Conservation (phyloP, 2,888 invertebrate species). For the Aquatica leii region DNA sequence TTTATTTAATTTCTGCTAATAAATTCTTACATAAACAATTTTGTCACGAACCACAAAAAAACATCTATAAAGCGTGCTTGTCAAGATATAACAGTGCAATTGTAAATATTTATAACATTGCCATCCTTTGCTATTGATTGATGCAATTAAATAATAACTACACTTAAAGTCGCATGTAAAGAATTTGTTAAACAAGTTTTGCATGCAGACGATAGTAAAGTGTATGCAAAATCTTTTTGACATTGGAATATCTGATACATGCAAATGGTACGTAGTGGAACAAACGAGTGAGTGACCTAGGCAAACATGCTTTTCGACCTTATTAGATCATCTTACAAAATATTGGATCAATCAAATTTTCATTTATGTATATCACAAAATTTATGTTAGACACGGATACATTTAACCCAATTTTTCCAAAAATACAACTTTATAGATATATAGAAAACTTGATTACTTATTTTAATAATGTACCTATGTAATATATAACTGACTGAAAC, state of each 20-base stretch:
- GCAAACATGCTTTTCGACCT: not conserved
- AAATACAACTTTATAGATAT: no score
- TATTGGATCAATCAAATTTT: no score
- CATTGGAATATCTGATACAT: slow-evolving; percentile 16
- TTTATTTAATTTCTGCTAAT: slow-evolving; percentile 20
- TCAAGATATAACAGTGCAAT: no score
- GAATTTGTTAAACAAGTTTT: slow-evolving; percentile 22
- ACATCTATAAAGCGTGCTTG: not conserved
- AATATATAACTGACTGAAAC: no score
- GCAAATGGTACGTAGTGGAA: slow-evolving; percentile 24
- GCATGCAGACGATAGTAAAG: slow-evolving; percentile 22
- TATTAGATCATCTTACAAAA: not conserved
- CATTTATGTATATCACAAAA: no score
- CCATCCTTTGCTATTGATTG: no score
- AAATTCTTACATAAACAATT: slow-evolving; percentile 18
- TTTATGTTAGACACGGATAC: not conserved
- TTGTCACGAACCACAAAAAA: slow-evolving; percentile 20
- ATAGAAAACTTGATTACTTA: no score
- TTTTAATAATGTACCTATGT: no score
- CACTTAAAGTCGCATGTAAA: slow-evolving; percentile 20
- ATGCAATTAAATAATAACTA: not conserved
- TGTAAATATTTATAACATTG: no score
- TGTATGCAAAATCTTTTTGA: slow-evolving; percentile 20
- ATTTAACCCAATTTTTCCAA: not conserved
- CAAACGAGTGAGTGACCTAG: slow-evolving; percentile 6